These are phyloP conservation scores for Vespertilio murinus DNA, from an alignment of 2,797 vertebrate genomes.

Conservation along the genomic window DNA sequence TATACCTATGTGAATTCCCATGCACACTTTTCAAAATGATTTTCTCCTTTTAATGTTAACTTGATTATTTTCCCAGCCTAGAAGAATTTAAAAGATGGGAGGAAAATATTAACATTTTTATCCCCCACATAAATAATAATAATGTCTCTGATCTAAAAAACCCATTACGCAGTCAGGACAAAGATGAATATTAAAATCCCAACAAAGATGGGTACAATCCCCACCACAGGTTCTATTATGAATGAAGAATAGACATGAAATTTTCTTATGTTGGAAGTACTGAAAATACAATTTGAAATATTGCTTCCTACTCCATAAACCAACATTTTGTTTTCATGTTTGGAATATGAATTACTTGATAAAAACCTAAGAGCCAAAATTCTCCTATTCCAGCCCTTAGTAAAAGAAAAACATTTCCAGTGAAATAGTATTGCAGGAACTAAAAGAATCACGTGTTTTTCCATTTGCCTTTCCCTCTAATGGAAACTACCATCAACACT, in stretches of 20 bases:
- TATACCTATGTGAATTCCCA: neutral
- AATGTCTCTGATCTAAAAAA: neutral
- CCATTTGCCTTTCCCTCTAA: neutral
- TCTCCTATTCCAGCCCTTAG: neutral
- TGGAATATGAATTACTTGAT: constrained; percentile 5
- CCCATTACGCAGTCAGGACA: neutral
- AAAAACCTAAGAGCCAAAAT: neutral
- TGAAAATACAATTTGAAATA: neutral
- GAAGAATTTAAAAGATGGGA: neutral
- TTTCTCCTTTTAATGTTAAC: neutral
- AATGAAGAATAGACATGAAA: neutral
- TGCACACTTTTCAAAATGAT: neutral
- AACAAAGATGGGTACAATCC: neutral
- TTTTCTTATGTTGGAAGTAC: neutral
- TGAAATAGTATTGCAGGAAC: neutral
- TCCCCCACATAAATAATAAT: neutral
- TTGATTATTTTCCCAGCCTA: neutral
- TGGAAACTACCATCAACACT: neutral
- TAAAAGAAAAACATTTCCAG: neutral
- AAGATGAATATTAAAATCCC: neutral
- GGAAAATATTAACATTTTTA: neutral
- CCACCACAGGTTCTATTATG: neutral
- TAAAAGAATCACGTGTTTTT: neutral
- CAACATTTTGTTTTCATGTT: neutral
- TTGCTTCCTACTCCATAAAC: neutral